Percentiles rank a stretch among this genome's conserved stretches.
Conservation (phyloP, 2,888 invertebrate species). For the Nomada lathburiana region DNA sequence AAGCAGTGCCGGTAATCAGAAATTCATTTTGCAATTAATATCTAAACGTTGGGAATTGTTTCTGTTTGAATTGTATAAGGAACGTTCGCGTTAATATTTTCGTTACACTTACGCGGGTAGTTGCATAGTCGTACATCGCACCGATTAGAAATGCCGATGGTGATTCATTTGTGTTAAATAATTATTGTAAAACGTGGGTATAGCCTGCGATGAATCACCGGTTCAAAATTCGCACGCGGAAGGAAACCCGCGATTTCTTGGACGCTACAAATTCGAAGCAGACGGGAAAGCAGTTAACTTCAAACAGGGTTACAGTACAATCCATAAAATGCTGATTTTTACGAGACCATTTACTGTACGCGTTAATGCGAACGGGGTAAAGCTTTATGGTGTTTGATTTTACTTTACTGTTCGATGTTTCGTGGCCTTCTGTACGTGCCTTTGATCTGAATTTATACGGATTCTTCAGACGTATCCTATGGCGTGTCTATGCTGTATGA, state of each 20-base stretch:
- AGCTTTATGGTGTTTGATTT: conserved; percentile 24
- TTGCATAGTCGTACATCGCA: too few species aligned
- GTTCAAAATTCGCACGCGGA: not conserved
- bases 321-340: conserved; percentile 19
- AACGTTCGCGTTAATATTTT: too few species aligned
- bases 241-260: not conserved
- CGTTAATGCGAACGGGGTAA: conserved; percentile 9
- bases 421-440: not conserved
- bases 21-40: too few species aligned
- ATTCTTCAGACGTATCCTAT: not conserved
- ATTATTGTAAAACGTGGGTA: not conserved
- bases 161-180: too few species aligned
- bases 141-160: too few species aligned
- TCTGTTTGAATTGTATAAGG: too few species aligned
- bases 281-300: conserved; percentile 15
- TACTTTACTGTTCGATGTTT: not conserved
- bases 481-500: not conserved
- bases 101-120: too few species aligned
- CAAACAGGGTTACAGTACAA: conserved; percentile 9
- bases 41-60: too few species aligned
- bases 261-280: conserved; percentile 1
- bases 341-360: not conserved
- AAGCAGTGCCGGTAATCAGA: too few species aligned
- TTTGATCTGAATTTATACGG: conserved; percentile 20
- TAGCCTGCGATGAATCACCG: not conserved